Evolutionary conservation across 2,888 invertebrate genomes (phyloP).

Genomic region (Cyclophora albipunctata): DNA sequence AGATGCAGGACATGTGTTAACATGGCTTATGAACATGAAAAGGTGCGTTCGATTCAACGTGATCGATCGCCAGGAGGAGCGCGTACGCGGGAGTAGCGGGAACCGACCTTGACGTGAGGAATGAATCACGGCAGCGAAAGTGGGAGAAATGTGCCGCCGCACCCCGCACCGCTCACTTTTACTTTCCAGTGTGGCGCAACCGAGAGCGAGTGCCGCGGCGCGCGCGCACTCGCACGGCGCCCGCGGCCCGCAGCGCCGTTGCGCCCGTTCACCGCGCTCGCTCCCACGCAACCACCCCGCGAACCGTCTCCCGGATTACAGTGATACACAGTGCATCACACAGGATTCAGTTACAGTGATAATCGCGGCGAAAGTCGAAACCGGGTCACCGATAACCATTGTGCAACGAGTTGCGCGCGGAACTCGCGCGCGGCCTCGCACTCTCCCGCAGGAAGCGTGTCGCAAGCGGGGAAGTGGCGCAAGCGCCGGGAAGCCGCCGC

Average conservation of each 20-base stretch:
- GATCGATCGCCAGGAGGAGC: conserved; percentile 30
- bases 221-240: conserved; percentile 72
- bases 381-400: conserved; percentile 64
- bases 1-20: neutral
- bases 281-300: conserved; percentile 37
- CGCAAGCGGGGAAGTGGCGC: conserved; percentile 72
- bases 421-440: conserved; percentile 67
- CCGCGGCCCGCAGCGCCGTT: conserved; percentile 73
- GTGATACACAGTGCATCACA: conserved; percentile 61
- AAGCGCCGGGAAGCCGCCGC: conserved; percentile 64
- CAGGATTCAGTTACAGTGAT: conserved; percentile 64
- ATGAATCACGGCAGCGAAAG: conserved; percentile 72
- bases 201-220: conserved; percentile 57
- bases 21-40: conserved; percentile 14
- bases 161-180: conserved; percentile 71
- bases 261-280: conserved; percentile 47
- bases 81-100: conserved; percentile 51
- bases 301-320: conserved; percentile 69
- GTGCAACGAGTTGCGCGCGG: conserved; percentile 63
- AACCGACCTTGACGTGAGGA: conserved; percentile 65
- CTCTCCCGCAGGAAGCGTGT: conserved; percentile 72
- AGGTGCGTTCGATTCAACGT: conserved; percentile 11
- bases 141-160: conserved; percentile 72
- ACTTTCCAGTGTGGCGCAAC: conserved; percentile 74
- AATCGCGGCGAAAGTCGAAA: conserved; percentile 60